Base-by-base conservation (phyloP, 2,888 invertebrate genomes). In the Drosophila kokeensis region DNA sequence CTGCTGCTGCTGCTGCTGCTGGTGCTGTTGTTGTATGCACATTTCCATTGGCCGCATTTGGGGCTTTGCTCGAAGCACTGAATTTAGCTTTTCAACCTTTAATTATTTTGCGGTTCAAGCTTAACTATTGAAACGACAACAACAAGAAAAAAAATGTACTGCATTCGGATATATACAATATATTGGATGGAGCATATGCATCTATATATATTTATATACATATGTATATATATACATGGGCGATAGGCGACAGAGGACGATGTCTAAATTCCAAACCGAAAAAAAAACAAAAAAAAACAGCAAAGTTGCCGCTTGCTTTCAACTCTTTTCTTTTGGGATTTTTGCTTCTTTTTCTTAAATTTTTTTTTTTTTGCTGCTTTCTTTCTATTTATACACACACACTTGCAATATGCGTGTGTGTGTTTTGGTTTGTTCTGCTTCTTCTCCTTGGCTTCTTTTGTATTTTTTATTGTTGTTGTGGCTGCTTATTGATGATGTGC, bases 11-110 rank as follows among this genome's bases (percentile, higher is more conserved):
- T 54, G 54, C 0, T 57, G 52, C 0, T 29, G 50, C 6, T 30
- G 50, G 0, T 27, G 50, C n/a, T n/a, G 15, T 15, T 42, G 57
- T 42, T 57, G 68, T 48, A 42, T 76, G 77, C 69, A 73, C 84
- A 84, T 81, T 83, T 69, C 73, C 68, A 58, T 64, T 76, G 21
- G 78, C 81, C 80, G 40, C 70, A 65, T 67, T 79, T 62, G 62
- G 54, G 29, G 65, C 63, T 63, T 52, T 48, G 69, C 52, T 49
- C 62, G 60, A 55, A 27, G 73, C 89, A 87, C 85, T 89, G 70
- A 54, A 30, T 71, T 58, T 53, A 40, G 42, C 45, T 30, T 30
- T 29, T n/a, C 40, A 40, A 29, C 57, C 54, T 38, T 38, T 21
- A 40, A 21, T 36, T 24, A 30, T 42, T 24, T 54, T 60, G 42